Conservation (phyloP, 2,113 vertebrate genomes). For the Ellobius talpinus region DNA sequence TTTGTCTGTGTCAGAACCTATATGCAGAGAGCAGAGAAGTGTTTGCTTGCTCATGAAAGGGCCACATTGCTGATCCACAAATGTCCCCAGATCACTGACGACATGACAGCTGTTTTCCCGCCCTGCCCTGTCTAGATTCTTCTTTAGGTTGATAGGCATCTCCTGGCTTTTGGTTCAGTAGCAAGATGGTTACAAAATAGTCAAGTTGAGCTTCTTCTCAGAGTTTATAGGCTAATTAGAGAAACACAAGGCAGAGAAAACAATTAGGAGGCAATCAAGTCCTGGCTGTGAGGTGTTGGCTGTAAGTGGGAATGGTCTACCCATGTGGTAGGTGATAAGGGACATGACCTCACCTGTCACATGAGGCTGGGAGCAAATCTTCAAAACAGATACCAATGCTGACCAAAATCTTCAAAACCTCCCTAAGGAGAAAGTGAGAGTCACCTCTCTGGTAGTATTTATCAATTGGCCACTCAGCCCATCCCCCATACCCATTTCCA, state of each 20-base stretch:
- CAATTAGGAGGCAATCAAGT: conserved; percentile 43
- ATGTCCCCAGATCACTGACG: no score
- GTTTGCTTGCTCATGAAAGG: neutral
- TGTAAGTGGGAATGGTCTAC: neutral
- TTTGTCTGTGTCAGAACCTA: neutral
- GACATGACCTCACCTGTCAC: neutral
- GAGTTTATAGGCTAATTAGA: conserved; percentile 44
- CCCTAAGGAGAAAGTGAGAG: neutral
- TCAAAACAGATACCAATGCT: accelerated
- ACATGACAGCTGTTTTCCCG: accelerated
- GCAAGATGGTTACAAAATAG: neutral
- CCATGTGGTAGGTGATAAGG: neutral
- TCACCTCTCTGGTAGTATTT: accelerated
- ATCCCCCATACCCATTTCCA: neutral
- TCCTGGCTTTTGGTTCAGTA: no score
- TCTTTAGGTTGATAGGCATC: accelerated
- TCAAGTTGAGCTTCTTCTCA: neutral
- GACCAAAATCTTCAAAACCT: neutral
- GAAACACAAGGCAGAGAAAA: conserved; percentile 47
- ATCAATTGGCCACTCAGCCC: neutral
- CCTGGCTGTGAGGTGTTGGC: neutral
- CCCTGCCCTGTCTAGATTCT: neutral
- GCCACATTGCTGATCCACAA: accelerated
- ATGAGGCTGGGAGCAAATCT: neutral
- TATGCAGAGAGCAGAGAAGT: neutral